Evolutionary conservation across 1,140 invertebrate genomes (phyloP).

Genomic region (Anagrus nilaparvatae): DNA sequence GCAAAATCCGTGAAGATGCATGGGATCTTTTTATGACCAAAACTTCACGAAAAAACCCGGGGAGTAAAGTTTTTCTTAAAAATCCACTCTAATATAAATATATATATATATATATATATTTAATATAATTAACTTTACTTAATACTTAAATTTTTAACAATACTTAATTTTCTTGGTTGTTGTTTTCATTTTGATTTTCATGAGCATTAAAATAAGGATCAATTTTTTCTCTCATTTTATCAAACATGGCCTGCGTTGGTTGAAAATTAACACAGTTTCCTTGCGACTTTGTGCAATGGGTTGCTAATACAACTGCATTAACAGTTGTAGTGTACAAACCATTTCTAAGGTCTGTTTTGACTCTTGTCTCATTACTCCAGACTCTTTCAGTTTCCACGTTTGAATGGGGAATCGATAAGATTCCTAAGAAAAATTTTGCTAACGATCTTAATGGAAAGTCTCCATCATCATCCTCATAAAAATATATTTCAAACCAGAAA

Average conservation of each 20-base stretch:
- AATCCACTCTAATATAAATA: no score
- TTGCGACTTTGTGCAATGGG: background rate
- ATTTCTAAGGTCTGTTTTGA: conserved; percentile 13
- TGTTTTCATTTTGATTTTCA: no score
- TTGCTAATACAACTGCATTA: conserved; percentile 8
- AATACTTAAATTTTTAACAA: no score
- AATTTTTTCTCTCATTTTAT: no score
- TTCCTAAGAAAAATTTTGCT: conserved; percentile 5
- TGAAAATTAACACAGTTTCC: background rate
- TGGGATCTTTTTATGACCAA: no score
- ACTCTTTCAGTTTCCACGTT: conserved; percentile 12
- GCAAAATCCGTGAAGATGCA: no score
- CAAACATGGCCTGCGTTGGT: background rate
- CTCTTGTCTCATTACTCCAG: conserved; percentile 12
- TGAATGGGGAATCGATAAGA: conserved; percentile 11
- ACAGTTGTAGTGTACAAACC: conserved; percentile 4
- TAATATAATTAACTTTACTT: no score
- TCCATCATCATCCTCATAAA: background rate
- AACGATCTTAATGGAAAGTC: conserved; percentile 8
- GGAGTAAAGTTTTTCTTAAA: no score
- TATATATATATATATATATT: no score
- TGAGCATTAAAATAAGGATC: no score
- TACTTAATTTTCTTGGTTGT: no score
- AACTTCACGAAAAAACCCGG: no score
- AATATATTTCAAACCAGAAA: background rate